Percentiles rank a stretch among this genome's conserved stretches.
Evolutionary conservation across 2,888 invertebrate species (phyloP).

Genomic region (Allolobophora icterica): DNA sequence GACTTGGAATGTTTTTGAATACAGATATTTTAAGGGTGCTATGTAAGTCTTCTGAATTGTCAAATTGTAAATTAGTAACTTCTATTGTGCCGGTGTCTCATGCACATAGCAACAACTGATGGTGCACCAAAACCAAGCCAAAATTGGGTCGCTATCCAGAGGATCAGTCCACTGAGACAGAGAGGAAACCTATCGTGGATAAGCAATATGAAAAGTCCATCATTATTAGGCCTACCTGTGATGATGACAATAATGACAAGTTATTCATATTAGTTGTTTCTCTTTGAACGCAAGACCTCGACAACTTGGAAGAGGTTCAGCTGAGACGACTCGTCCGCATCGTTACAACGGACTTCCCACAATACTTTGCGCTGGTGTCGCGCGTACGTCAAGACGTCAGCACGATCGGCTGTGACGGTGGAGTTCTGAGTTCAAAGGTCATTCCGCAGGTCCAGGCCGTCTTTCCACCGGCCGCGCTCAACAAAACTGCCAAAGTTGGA

Average conservation of each 20-base stretch:
- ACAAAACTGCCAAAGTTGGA: constrained; percentile 99
- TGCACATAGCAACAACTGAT: too few relatives aligned
- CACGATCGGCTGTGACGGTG: constrained; percentile 97
- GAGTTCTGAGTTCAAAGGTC: constrained; percentile 97
- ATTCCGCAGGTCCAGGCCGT: constrained; percentile 99
- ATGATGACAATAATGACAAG: not conserved
- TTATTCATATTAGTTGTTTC: not conserved
- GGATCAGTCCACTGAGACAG: too few relatives aligned
- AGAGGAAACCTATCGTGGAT: too few relatives aligned
- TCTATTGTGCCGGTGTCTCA: too few relatives aligned
- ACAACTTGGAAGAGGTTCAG: constrained; percentile 73
- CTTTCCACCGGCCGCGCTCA: constrained; percentile 97
- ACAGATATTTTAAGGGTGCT: too few relatives aligned
- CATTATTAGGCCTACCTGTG: not conserved
- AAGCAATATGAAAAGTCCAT: too few relatives aligned
- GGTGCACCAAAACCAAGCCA: too few relatives aligned
- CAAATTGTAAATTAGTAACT: too few relatives aligned
- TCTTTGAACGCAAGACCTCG: constrained; percentile 68
- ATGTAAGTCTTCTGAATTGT: too few relatives aligned
- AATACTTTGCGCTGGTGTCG: constrained; percentile 97
- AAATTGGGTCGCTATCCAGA: too few relatives aligned
- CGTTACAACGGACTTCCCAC: constrained; percentile 96
- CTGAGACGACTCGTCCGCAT: constrained; percentile 91
- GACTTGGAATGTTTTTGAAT: too few relatives aligned
- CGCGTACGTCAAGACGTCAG: constrained; percentile 96